Percentiles rank a stretch among this genome's conserved stretches.
These are phyloP conservation scores for Plutomurus gul DNA, from an alignment of 1,140 invertebrate genomes.

Conservation along the genomic window DNA sequence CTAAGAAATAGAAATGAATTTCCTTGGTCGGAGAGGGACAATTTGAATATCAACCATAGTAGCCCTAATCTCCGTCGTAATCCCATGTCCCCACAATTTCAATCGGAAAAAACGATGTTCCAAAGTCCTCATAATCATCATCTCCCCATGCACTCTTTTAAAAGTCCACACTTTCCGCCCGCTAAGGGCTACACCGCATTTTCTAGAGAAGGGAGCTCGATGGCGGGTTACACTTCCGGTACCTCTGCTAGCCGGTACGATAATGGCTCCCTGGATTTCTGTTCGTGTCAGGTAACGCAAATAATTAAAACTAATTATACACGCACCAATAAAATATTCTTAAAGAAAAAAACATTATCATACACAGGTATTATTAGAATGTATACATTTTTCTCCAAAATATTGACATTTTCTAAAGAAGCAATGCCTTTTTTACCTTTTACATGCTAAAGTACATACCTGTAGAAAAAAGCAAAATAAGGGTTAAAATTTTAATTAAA, in stretches of 20 bases:
- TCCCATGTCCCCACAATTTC: not conserved
- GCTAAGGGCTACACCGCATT: not conserved
- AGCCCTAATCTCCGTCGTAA: not conserved
- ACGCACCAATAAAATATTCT: no score
- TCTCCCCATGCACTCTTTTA: not conserved
- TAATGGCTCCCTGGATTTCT: conserved; percentile 32
- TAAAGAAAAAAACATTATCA: no score
- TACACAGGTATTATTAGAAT: no score
- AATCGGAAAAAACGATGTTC: not conserved
- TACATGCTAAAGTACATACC: no score
- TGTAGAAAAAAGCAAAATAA: no score
- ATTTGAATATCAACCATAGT: not conserved
- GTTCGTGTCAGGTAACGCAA: conserved; percentile 38
- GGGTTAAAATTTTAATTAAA: no score
- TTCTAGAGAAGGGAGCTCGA: not conserved
- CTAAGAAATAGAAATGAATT: not conserved
- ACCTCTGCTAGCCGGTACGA: not conserved
- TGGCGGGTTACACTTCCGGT: not conserved
- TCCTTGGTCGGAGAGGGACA: not conserved
- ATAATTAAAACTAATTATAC: no score
- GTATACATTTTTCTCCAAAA: no score
- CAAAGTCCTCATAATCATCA: not conserved
- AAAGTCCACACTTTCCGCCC: not conserved
- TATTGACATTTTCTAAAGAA: no score
- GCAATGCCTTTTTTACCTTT: no score